These are phyloP conservation scores for Zapus hudsonius DNA, from an alignment of 2,113 vertebrate genomes.

Conservation along the genomic window DNA sequence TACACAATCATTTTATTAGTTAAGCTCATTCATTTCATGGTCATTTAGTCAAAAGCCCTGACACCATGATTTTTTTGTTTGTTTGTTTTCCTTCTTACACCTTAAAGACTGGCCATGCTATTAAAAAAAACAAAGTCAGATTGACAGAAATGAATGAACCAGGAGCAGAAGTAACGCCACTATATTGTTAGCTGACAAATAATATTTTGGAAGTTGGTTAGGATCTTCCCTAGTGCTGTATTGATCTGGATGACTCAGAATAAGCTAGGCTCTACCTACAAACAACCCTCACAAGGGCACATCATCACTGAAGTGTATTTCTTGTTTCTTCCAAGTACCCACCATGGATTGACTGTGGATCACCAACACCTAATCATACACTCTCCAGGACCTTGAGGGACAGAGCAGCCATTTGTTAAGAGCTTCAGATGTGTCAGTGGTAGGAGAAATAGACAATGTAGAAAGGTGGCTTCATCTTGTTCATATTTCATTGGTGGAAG, in stretches of 20 bases:
- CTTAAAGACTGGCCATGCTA: conserved; percentile 20
- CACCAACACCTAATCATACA: neutral
- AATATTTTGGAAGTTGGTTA: conserved; percentile 3
- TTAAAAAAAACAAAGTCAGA: neutral
- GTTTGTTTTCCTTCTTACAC: too few species aligned
- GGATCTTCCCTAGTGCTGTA: neutral
- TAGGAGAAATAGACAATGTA: neutral
- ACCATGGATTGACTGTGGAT: neutral
- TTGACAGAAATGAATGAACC: neutral
- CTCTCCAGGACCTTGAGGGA: neutral
- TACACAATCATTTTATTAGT: conserved; percentile 69
- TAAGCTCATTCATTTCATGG: conserved; percentile 60
- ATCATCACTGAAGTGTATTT: neutral
- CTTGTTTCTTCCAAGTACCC: neutral
- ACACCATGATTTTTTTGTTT: conserved; percentile 58
- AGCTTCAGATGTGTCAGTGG: rapidly evolving
- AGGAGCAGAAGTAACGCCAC: neutral
- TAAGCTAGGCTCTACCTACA: neutral
- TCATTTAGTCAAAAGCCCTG: conserved; percentile 63
- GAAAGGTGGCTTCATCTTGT: neutral
- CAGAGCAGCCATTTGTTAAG: neutral
- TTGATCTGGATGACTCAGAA: neutral
- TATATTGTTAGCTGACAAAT: conserved; percentile 43
- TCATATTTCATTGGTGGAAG: neutral
- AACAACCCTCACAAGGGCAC: neutral